phyloP scores from a whole-genome alignment of 2,113 vertebrate genomes.

The Dicrurus megarhynchus region DNA sequence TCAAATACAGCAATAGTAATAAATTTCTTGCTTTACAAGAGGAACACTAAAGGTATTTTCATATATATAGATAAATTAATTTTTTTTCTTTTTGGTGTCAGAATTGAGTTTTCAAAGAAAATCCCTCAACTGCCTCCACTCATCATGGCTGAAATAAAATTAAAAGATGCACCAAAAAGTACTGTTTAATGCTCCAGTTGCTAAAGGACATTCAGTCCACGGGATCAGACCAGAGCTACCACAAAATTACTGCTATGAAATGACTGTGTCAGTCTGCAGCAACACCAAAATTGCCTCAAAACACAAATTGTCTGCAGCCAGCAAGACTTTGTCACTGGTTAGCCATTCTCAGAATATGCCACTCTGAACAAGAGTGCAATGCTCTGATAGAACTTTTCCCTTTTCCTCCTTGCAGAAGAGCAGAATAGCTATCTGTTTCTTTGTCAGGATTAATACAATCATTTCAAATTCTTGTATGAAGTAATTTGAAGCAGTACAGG shows the following conservation, averaged over 20 bases:
- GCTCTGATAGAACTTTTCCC: background rate
- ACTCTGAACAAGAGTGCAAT: background rate
- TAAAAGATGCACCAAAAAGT: background rate
- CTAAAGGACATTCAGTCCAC: background rate
- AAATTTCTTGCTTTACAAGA: background rate
- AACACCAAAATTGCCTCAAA: background rate
- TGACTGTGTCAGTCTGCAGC: background rate
- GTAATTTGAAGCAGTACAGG: background rate
- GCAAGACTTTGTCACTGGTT: background rate
- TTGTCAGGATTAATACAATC: background rate
- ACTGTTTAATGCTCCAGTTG: background rate
- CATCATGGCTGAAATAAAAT: fast-evolving
- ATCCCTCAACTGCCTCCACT: background rate
- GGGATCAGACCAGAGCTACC: background rate
- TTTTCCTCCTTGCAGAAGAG: background rate
- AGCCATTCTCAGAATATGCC: background rate
- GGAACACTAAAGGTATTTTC: background rate
- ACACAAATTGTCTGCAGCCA: background rate
- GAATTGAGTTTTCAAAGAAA: background rate
- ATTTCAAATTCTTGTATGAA: background rate
- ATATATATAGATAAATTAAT: background rate
- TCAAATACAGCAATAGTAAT: background rate
- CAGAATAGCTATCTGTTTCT: background rate
- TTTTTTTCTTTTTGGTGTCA: background rate
- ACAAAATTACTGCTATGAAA: background rate